Conservation (phyloP, 2,888 invertebrate species). For the Drymonia ruficornis region DNA sequence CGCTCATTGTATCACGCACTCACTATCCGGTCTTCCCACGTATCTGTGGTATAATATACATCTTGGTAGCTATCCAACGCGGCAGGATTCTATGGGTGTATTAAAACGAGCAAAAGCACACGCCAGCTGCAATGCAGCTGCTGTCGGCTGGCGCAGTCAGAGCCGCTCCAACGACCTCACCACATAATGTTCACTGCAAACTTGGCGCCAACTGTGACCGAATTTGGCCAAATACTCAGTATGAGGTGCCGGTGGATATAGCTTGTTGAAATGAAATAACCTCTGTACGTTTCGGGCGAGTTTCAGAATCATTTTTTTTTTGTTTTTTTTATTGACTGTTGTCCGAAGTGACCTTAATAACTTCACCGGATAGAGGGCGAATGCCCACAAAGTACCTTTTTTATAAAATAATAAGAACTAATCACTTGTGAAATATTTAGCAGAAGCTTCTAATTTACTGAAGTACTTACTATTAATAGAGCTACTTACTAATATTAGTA, state of each 20-base stretch:
- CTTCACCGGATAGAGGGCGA: no score
- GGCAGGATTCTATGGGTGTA: slow-evolving; percentile 43
- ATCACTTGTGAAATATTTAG: no score
- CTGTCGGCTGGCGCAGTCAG: slow-evolving; percentile 44
- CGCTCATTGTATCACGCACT: slow-evolving; percentile 13
- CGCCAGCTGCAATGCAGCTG: slow-evolving; percentile 81
- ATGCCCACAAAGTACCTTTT: no score
- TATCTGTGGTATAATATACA: slow-evolving; percentile 17
- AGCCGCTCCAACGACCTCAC: slow-evolving; percentile 37
- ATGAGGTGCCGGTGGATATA: slow-evolving; percentile 18
- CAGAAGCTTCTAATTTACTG: no score
- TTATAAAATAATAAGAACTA: no score
- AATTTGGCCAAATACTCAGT: slow-evolving; percentile 3
- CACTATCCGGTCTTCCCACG: slow-evolving; percentile 26
- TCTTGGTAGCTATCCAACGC: slow-evolving; percentile 9
- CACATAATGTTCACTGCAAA: slow-evolving; percentile 24
- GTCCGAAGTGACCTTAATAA: no score
- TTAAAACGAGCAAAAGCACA: slow-evolving; percentile 76
- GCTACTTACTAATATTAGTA: no score
- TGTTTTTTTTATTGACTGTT: no score
- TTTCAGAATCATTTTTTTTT: no score
- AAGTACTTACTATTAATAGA: no score
- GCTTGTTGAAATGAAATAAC: not conserved
- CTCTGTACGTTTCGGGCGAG: no score
- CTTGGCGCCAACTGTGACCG: slow-evolving; percentile 6